Base-by-base conservation (phyloP, 2,888 invertebrate species). In the Marronus borbonicus region DNA sequence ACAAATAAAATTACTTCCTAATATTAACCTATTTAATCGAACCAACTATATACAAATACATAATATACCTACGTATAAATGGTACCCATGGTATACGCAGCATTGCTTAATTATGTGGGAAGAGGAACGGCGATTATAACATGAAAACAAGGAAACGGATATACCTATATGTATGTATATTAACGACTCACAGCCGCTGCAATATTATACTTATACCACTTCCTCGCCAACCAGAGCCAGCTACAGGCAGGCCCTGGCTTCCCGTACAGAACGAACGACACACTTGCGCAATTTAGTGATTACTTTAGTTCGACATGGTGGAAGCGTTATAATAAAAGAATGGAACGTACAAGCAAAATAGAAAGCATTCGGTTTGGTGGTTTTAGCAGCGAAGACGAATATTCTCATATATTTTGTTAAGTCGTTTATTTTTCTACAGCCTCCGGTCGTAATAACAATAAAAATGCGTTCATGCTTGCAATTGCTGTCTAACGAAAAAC, bases 101-200 rank as follows among this genome's bases (percentile, higher is more conserved):
- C 39, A 24, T 74, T 74, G 72, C 60, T 74, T 74, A 74, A 74
- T 74, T 49, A 74, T 79, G 80, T 80, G 79, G 80, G 80, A 80
- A 77, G 79, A 76, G 70, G 64, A 76, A 66, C 60, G 64, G 60
- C 77, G 68, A 76, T 79, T 79, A 79, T 70, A 80, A 77, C 60
- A 75, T 69, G 60, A 77, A 78, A 82, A 82, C 79, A 77, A 82
- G 82, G 82, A 82, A 82, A 82, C 82, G 82, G 82, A 82, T 81
- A 82, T 78, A 78, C 68, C 72, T 62, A 62, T 65, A 65, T 65
- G 65, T 65, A 65, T 65, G 65, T 65, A 79, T 82, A 81, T 80
- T 74, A 79, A 79, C 76, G 78, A 79, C 81, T 80, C 80, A 82
- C 82, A 78, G 79, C 80, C 75, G 76, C 76, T 80, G 81, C 78